These are phyloP conservation scores for Alcis repandata DNA, from an alignment of 2,888 invertebrate species.

Conservation along the genomic window DNA sequence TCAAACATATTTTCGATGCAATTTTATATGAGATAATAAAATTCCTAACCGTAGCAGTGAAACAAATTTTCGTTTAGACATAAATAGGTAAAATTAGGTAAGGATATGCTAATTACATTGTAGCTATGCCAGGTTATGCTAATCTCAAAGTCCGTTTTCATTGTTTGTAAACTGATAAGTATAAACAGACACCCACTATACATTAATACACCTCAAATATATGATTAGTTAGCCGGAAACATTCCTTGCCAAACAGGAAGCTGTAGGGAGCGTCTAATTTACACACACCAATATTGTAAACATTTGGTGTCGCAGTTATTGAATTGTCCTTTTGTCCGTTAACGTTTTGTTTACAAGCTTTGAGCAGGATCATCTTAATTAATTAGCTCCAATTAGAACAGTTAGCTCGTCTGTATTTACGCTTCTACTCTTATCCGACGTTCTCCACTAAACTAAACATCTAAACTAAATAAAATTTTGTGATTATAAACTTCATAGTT, in stretches of 20 bases:
- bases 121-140: neutral
- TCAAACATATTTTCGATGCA: neutral
- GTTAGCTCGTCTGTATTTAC: too few relatives aligned
- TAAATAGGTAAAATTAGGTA: neutral
- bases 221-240: constrained; percentile 6
- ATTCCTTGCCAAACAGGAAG: constrained; percentile 22
- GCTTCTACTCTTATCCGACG: too few relatives aligned
- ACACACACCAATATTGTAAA: constrained; percentile 3
- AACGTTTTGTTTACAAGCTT: constrained; percentile 7
- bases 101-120: neutral
- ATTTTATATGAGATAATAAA: neutral
- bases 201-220: neutral
- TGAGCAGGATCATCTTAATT: neutral
- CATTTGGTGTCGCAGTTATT: neutral
- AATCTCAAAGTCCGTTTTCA: neutral
- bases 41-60: too few relatives aligned
- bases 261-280: constrained; percentile 17
- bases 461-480: too few relatives aligned
- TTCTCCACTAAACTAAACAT: too few relatives aligned
- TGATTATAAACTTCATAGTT: too few relatives aligned
- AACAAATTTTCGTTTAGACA: neutral
- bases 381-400: neutral
- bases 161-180: neutral
- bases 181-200: neutral
- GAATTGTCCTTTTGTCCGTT: constrained; percentile 2